These are phyloP conservation scores for Hypercompe scribonia DNA, from an alignment of 2,888 invertebrate genomes.

Conservation along the genomic window DNA sequence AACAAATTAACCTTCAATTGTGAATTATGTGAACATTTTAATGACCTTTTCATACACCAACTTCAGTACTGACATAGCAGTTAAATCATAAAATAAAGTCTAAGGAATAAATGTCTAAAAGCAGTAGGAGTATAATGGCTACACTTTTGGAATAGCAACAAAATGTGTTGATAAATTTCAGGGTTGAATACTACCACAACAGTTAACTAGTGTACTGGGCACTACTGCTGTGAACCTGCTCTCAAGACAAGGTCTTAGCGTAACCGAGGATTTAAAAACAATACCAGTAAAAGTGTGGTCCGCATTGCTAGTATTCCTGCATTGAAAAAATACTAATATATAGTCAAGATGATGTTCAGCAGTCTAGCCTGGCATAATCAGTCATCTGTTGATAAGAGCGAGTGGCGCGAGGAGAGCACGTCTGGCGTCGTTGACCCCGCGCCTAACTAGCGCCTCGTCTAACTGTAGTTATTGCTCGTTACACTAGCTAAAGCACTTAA, in stretches of 20 bases:
- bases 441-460: constrained; percentile 39
- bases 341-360: neutral
- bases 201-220: no score
- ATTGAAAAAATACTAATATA: neutral
- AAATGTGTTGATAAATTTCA: no score
- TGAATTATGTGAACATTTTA: constrained; percentile 2
- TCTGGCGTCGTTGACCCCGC: constrained; percentile 52
- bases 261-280: neutral
- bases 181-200: no score
- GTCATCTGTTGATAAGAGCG: constrained; percentile 21
- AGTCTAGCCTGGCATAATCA: constrained; percentile 18
- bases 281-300: neutral
- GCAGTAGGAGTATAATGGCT: neutral
- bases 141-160: neutral
- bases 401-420: constrained; percentile 24
- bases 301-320: neutral
- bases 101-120: neutral
- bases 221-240: no score
- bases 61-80: neutral
- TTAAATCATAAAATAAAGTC: neutral
- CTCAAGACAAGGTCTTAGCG: neutral
- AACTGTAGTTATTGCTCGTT: constrained; percentile 51
- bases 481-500: constrained; percentile 34
- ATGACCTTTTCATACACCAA: neutral
- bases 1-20: constrained; percentile 8